Evolutionary conservation across 2,797 vertebrate species (phyloP).

Genomic region (Chanos chanos): DNA sequence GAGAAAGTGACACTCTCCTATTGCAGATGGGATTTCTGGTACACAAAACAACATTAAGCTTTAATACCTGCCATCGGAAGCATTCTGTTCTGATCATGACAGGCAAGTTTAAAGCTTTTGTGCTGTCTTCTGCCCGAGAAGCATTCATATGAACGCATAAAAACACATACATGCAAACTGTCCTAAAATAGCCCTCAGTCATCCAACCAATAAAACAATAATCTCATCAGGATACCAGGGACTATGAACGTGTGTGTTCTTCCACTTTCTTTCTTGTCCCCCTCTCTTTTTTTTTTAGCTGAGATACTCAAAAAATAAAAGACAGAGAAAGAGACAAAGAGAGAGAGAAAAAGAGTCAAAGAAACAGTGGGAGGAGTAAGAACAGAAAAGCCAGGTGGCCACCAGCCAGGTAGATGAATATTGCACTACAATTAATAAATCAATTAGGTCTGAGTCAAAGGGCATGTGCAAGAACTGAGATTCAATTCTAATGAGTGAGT

Average conservation of each 20-base stretch:
- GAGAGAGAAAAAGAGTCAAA: no score
- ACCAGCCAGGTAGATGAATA: conserved; percentile 38
- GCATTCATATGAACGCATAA: background rate
- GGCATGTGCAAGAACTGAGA: conserved; percentile 54
- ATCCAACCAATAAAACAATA: no score
- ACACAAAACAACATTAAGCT: background rate
- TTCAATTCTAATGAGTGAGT: background rate
- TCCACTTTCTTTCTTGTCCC: no score
- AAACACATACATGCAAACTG: background rate
- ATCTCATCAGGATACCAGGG: no score
- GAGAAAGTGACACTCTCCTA: background rate
- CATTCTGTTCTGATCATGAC: background rate
- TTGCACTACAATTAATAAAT: conserved; percentile 55
- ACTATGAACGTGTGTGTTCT: no score
- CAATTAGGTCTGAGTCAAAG: conserved; percentile 48
- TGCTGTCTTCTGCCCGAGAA: conserved; percentile 1
- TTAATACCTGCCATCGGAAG: conserved; percentile 1
- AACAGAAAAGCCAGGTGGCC: background rate
- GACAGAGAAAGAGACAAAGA: no score
- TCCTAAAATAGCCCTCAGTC: background rate
- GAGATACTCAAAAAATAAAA: no score
- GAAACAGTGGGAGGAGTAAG: background rate
- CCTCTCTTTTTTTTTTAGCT: no score
- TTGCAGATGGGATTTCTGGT: background rate
- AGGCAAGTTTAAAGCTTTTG: conserved; percentile 6